phyloP scores from a whole-genome alignment of 1,140 invertebrate genomes.

The Steinernema feltiae region DNA sequence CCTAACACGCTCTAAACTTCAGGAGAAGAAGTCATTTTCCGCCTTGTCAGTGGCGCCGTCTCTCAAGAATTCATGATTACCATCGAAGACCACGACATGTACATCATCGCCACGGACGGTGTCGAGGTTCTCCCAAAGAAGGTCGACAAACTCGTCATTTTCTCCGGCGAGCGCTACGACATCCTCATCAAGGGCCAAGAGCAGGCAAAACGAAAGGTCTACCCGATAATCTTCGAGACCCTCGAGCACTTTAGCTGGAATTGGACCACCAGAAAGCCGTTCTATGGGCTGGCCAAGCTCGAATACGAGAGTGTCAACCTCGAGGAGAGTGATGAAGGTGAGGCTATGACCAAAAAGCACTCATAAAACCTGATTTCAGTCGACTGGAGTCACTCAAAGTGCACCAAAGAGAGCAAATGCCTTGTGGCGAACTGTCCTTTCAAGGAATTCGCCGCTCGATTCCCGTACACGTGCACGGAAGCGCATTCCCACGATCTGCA shows the following conservation, averaged over 20 bases:
- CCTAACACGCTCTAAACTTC: constrained; percentile 2
- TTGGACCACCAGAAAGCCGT: constrained; percentile 35
- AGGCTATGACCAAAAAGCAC: constrained; percentile 5
- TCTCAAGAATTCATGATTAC: constrained; percentile 51
- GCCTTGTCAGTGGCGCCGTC: constrained; percentile 56
- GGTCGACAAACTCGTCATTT: constrained; percentile 47
- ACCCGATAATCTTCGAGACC: constrained; percentile 51
- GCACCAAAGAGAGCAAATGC: constrained; percentile 39
- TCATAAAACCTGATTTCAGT: constrained; percentile 45
- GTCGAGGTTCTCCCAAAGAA: constrained; percentile 34
- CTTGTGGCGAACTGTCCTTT: constrained; percentile 52
- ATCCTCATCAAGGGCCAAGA: constrained; percentile 44
- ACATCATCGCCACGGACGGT: constrained; percentile 51
- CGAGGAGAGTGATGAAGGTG: neutral
- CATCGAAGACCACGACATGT: constrained; percentile 49
- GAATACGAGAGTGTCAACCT: constrained; percentile 37
- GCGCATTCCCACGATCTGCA: constrained; percentile 44
- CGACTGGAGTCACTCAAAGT: constrained; percentile 43
- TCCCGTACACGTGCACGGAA: constrained; percentile 39
- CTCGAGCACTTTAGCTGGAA: constrained; percentile 53
- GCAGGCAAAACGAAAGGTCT: constrained; percentile 37
- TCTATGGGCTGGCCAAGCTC: constrained; percentile 46
- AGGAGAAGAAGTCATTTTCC: constrained; percentile 40
- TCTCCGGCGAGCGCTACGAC: constrained; percentile 55
- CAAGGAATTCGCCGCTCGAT: constrained; percentile 30